Base-by-base conservation (phyloP, 2,797 vertebrate species). In the Lerista edwardsae region DNA sequence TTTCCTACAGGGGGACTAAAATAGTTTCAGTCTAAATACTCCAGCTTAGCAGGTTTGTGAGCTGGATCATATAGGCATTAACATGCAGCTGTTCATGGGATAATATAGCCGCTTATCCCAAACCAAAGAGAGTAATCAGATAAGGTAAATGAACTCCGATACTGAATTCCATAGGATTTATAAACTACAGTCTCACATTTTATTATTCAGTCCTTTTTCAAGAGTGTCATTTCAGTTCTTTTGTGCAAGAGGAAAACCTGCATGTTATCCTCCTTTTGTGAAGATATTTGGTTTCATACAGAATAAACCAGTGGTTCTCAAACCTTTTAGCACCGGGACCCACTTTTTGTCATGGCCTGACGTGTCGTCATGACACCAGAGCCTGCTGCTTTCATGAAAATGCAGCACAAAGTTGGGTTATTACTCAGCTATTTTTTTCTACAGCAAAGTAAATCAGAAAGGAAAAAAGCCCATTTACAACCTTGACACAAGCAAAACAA, bases 201-300 rank as follows among this genome's bases (percentile, higher is more conserved):
- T 68, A 55, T 71, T 87, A 39, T 29, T 78, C 47, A 65, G 41
- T 79, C 75, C 84, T 41, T 8, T 80, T 86, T 85, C 41, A 75
- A 75, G 76, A 91, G 76, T 88, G 89, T 89, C 14, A 2, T 86
- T 79, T 79, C 78, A n/a, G 64, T 85, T 69, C 64, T 77, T 31
- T 19, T 78, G 64, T 81, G 72, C 87, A 87, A 84, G 87, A 92
- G 64, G 84, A 89, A 78, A 79, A 90, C 84, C 64, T 89, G 84
- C 64, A 86, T 80, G 55, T 51, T 86, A 84, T 44, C 82, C 83
- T 79, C 79, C 74, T 86, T 51, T 79, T 47, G 55, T 21, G 75
- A 64, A 73, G 81, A 84, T 83, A 87, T 57, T 81, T 91, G 86
- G 91, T 90, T 89, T 90, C 90, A 88, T 90, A 92, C 88, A 92